Evolutionary conservation across 2,797 vertebrate genomes (phyloP).

Genomic region (Lagothrix lagotricha): DNA sequence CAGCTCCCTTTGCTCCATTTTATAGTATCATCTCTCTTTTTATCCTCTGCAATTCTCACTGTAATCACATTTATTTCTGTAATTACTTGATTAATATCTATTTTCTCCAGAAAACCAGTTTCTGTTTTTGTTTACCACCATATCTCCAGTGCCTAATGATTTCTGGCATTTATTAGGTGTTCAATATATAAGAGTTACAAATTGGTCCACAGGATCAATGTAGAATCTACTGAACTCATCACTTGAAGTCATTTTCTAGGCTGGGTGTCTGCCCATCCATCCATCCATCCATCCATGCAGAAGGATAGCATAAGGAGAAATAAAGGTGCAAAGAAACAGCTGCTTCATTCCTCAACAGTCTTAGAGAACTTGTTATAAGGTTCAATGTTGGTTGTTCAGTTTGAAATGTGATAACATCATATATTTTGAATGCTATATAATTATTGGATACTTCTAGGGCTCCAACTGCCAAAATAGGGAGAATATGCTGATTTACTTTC

Average conservation of each 20-base stretch:
- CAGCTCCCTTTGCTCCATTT: neutral
- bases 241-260: constrained; percentile 3
- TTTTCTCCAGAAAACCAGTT: neutral
- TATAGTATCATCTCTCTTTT: neutral
- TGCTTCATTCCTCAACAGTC: constrained; percentile 10
- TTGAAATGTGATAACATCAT: neutral
- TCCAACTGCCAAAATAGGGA: neutral
- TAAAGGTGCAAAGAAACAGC: neutral
- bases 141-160: neutral
- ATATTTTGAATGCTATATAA: constrained; percentile 26
- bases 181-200: neutral
- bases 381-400: neutral
- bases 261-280: too few relatives aligned
- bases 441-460: neutral
- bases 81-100: neutral
- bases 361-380: neutral
- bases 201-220: neutral
- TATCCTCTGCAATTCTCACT: neutral
- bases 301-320: neutral
- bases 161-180: neutral
- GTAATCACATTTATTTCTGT: neutral
- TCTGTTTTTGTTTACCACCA: constrained; percentile 38
- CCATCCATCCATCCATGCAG: neutral
- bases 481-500: neutral
- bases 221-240: constrained; percentile 12